phyloP scores from a whole-genome alignment of 2,113 vertebrate species.

The Bostrychus sinensis region DNA sequence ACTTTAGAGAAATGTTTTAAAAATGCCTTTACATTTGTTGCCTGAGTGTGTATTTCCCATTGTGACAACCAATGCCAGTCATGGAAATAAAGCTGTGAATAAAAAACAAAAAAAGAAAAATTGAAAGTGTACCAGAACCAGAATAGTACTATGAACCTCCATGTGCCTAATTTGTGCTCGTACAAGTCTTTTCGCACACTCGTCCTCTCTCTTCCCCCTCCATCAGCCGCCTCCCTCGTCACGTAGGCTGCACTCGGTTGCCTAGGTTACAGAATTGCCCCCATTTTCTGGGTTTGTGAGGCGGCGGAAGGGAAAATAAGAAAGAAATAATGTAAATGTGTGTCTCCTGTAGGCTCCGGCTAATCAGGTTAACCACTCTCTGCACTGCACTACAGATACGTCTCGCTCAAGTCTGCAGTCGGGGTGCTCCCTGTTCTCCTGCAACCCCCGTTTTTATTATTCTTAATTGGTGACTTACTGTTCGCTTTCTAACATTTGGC shows the following conservation, averaged over 20 bases:
- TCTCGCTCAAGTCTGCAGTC: constrained; percentile 21
- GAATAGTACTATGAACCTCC: not conserved
- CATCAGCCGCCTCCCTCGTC: constrained; percentile 63
- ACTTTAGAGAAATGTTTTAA: no score
- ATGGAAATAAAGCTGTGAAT: no score
- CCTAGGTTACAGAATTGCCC: constrained; percentile 78
- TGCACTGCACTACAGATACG: constrained; percentile 12
- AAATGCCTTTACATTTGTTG: no score
- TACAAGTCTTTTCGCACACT: constrained; percentile 33
- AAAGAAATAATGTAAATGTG: constrained; percentile 69
- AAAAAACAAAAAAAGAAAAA: no score
- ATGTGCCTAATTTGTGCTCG: constrained; percentile 33
- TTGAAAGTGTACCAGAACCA: no score
- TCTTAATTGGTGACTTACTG: no score
- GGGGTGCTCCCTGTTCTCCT: not conserved
- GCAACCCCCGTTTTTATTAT: no score
- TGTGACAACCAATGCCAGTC: no score
- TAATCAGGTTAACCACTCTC: constrained; percentile 69
- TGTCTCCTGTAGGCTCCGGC: constrained; percentile 55
- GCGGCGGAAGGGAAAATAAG: constrained; percentile 65
- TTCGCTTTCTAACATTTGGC: no score
- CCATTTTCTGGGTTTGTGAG: constrained; percentile 74
- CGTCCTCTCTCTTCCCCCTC: constrained; percentile 42
- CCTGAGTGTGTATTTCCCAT: no score
- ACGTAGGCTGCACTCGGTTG: constrained; percentile 72